phyloP scores from a whole-genome alignment of 2,888 invertebrate genomes.

The Drosophila dives region DNA sequence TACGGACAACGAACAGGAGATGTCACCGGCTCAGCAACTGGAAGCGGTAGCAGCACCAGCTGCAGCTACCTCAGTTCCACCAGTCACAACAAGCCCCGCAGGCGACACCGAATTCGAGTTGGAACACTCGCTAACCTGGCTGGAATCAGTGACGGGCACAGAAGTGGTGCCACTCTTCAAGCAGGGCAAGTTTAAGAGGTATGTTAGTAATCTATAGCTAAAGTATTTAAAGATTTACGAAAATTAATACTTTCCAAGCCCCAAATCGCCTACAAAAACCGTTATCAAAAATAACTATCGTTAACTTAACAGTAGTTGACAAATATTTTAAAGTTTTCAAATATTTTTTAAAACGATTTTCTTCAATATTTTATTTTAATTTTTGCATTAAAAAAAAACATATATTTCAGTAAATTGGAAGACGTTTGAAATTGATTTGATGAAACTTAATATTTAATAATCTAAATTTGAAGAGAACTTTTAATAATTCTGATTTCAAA shows the following conservation, averaged over 20 bases:
- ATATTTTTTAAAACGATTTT: not conserved
- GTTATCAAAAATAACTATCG: not conserved
- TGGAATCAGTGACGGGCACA: slow-evolving; percentile 88
- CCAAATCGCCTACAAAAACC: not conserved
- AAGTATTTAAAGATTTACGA: not conserved
- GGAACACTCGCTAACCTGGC: slow-evolving; percentile 86
- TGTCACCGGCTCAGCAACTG: slow-evolving; percentile 4
- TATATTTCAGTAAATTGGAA: not conserved
- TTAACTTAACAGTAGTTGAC: not conserved
- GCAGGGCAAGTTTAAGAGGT: slow-evolving; percentile 85
- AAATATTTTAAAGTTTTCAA: not conserved
- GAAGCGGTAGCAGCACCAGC: slow-evolving; percentile 2
- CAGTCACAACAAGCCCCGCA: slow-evolving; percentile 5
- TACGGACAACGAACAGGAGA: slow-evolving; percentile 60
- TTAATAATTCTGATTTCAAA: not conserved
- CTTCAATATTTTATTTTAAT: too few relatives aligned
- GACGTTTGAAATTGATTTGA: not conserved
- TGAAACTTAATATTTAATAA: not conserved
- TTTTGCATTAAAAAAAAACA: not conserved
- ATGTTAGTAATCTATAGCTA: slow-evolving; percentile 1
- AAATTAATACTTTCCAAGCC: not conserved
- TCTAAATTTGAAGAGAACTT: not conserved
- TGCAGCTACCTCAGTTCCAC: not conserved
- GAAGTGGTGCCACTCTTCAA: slow-evolving; percentile 86
- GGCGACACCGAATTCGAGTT: slow-evolving; percentile 83